Evolutionary conservation across 2,113 vertebrate genomes (phyloP).

Genomic region (Notechis scutatus): DNA sequence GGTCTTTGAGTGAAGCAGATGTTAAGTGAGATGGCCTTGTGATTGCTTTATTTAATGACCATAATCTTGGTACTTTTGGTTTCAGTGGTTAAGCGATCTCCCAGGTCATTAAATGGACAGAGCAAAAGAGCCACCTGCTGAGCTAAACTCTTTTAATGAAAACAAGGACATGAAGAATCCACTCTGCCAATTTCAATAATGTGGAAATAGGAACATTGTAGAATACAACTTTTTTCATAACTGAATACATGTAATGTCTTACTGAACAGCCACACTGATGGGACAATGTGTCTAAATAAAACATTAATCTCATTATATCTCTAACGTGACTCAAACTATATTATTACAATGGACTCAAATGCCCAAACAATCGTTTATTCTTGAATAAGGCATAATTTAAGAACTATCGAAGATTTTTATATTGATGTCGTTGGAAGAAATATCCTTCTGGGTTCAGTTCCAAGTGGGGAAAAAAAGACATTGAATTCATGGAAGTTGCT

Average conservation of each 20-base stretch:
- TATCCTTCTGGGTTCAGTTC: no score
- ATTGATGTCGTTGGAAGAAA: neutral
- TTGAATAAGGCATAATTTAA: neutral
- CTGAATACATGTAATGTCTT: neutral
- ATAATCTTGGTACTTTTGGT: neutral
- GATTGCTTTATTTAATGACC: neutral
- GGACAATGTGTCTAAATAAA: neutral
- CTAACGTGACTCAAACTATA: neutral
- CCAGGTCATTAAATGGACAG: neutral
- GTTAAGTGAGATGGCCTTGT: neutral
- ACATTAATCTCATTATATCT: neutral
- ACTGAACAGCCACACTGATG: neutral
- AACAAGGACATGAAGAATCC: neutral
- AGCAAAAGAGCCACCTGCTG: neutral
- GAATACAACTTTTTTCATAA: neutral
- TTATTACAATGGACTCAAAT: neutral
- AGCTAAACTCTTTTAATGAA: neutral
- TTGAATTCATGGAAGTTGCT: no score
- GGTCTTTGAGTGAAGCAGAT: neutral
- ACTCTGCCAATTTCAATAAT: neutral
- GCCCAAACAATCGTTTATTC: neutral
- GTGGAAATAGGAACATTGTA: neutral
- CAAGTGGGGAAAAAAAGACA: no score
- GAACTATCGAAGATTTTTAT: neutral
- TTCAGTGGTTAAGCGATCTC: neutral